A percentile compares a stretch with the other conserved stretches of the same genome.
Evolutionary conservation across 2,888 invertebrate genomes (phyloP).

Genomic region (Campoletis raptor): DNA sequence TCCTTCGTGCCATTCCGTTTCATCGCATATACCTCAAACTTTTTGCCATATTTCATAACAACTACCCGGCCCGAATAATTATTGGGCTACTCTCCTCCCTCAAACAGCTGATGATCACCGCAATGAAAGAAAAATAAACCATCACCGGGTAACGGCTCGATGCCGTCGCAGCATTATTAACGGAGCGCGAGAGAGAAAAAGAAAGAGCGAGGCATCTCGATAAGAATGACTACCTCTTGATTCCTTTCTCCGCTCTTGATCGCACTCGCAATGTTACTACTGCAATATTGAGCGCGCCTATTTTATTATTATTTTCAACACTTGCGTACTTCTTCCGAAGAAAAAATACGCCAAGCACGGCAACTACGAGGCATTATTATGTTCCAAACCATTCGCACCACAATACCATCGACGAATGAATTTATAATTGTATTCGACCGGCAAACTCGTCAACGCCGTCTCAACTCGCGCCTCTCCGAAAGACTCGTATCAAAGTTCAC

Average conservation of each 20-base stretch:
- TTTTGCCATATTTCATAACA: no score
- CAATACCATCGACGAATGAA: not conserved
- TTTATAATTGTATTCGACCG: not conserved
- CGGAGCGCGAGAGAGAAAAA: not conserved
- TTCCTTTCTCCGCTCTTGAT: not conserved
- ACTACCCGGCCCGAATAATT: no score
- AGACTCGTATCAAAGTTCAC: not conserved
- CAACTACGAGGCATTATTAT: no score
- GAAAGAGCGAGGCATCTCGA: not conserved
- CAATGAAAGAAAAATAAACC: not conserved
- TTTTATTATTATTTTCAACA: constrained; percentile 1
- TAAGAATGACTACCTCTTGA: not conserved
- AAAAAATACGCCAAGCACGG: no score
- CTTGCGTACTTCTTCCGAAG: constrained; percentile 17
- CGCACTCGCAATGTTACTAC: not conserved
- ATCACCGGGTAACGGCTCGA: not conserved
- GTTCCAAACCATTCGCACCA: no score
- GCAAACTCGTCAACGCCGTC: not conserved
- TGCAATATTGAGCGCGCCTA: not conserved
- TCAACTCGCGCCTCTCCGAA: not conserved
- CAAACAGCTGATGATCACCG: not conserved
- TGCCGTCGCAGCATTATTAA: no score
- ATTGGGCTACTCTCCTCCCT: not conserved
- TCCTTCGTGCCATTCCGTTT: no score
- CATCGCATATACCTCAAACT: no score